These are phyloP conservation scores for Hipparchia semele DNA, from an alignment of 2,888 invertebrate genomes.

Conservation along the genomic window DNA sequence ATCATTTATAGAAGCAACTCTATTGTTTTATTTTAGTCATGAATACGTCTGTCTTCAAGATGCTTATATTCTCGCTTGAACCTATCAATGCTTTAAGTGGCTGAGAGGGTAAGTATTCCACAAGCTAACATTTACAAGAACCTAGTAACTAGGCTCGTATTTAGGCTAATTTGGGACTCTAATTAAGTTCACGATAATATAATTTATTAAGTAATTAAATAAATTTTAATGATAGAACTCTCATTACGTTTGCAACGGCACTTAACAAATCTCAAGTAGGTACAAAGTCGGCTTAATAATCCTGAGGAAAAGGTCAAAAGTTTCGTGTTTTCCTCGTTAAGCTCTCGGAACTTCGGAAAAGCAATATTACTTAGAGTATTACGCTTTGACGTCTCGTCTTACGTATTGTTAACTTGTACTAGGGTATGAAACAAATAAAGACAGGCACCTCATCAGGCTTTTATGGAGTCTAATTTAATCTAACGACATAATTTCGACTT, in stretches of 20 bases:
- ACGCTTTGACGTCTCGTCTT: conserved; percentile 47
- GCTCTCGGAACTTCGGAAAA: conserved; percentile 54
- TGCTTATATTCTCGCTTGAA: background rate
- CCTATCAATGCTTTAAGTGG: background rate
- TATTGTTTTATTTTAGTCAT: no score
- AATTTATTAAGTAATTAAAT: background rate
- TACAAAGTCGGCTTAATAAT: conserved; percentile 38
- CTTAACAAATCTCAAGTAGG: conserved; percentile 45
- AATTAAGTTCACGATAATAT: background rate
- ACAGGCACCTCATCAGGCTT: conserved; percentile 28
- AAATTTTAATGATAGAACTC: conserved; percentile 19
- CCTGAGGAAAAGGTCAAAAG: conserved; percentile 57
- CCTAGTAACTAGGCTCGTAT: background rate
- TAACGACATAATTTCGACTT: background rate
- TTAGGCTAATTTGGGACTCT: background rate
- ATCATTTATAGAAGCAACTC: no score
- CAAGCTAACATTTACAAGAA: background rate
- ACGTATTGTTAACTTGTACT: conserved; percentile 50
- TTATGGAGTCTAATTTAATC: background rate
- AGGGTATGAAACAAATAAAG: conserved; percentile 50
- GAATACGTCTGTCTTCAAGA: background rate
- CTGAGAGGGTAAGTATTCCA: background rate
- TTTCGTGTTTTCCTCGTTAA: conserved; percentile 67
- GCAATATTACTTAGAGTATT: conserved; percentile 51
- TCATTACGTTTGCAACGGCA: conserved; percentile 43